Evolutionary conservation across 2,797 vertebrate species (phyloP).

Genomic region (Myoxocephalus aenaeus): DNA sequence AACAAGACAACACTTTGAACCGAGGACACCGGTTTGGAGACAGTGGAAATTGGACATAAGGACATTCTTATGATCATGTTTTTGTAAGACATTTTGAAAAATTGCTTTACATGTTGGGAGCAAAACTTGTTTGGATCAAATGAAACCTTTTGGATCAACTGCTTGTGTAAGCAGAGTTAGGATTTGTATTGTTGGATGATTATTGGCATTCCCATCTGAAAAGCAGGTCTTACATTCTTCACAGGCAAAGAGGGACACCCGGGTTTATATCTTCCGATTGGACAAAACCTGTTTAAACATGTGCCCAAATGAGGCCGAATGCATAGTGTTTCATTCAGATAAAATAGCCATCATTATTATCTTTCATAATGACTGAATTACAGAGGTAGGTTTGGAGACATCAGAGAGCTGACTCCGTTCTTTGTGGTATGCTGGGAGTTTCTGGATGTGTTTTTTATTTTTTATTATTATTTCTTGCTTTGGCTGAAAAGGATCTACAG

Average conservation of each 20-base stretch:
- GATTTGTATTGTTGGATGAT: constrained; percentile 69
- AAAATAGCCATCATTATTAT: constrained; percentile 27
- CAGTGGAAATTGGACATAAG: constrained; percentile 58
- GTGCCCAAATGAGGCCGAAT: constrained; percentile 42
- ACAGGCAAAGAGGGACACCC: constrained; percentile 52
- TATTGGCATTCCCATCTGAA: constrained; percentile 81
- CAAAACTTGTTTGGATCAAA: constrained; percentile 83
- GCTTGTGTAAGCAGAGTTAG: constrained; percentile 69
- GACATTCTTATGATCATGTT: constrained; percentile 67
- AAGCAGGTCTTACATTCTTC: constrained; percentile 75
- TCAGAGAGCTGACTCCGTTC: constrained; percentile 41
- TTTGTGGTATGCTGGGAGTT: constrained; percentile 54
- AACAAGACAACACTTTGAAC: constrained; percentile 59
- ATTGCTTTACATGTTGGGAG: constrained; percentile 76
- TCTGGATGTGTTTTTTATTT: constrained; percentile 38
- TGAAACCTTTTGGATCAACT: constrained; percentile 76
- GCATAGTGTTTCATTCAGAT: constrained; percentile 54
- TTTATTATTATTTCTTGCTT: constrained; percentile 37
- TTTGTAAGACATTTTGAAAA: constrained; percentile 73
- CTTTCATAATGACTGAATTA: constrained; percentile 54
- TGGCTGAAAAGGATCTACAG: constrained; percentile 48
- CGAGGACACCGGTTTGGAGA: constrained; percentile 61
- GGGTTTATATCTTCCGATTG: constrained; percentile 43
- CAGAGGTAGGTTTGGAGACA: constrained; percentile 41
- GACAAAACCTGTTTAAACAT: constrained; percentile 50